phyloP scores from a whole-genome alignment of 2,113 vertebrate genomes.

The Lepus europaeus region DNA sequence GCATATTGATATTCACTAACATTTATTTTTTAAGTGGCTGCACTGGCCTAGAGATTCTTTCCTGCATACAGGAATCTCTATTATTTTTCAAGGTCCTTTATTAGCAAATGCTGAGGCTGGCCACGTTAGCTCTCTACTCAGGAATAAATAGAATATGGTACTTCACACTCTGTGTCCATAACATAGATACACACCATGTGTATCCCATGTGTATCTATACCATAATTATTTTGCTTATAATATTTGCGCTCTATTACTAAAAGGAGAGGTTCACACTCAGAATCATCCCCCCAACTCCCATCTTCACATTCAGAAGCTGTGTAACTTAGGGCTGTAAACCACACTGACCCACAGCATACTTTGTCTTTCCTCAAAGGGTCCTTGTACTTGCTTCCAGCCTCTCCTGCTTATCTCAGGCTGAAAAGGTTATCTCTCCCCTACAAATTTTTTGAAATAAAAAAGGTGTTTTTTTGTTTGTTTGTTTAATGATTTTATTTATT shows the following conservation, averaged over 20 bases:
- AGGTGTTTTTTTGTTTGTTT: too few relatives aligned
- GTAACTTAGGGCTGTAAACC: not conserved
- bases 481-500: too few relatives aligned
- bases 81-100: not conserved
- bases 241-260: not conserved
- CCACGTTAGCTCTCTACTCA: not conserved
- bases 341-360: not conserved
- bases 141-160: not conserved
- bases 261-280: not conserved
- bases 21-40: not conserved
- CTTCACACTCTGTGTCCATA: not conserved
- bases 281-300: too few relatives aligned
- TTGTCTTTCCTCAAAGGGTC: not conserved
- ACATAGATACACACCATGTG: too few relatives aligned
- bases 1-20: not conserved
- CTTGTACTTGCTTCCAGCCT: not conserved
- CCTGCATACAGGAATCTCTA: not conserved
- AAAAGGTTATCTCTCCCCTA: not conserved
- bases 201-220: not conserved
- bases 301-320: conserved; percentile 4
- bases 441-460: too few relatives aligned
- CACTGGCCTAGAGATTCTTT: not conserved
- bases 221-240: not conserved
- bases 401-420: not conserved
- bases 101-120: not conserved